Base-by-base conservation (phyloP, 2,113 vertebrate genomes). In the Phylloscopus trochilus region DNA sequence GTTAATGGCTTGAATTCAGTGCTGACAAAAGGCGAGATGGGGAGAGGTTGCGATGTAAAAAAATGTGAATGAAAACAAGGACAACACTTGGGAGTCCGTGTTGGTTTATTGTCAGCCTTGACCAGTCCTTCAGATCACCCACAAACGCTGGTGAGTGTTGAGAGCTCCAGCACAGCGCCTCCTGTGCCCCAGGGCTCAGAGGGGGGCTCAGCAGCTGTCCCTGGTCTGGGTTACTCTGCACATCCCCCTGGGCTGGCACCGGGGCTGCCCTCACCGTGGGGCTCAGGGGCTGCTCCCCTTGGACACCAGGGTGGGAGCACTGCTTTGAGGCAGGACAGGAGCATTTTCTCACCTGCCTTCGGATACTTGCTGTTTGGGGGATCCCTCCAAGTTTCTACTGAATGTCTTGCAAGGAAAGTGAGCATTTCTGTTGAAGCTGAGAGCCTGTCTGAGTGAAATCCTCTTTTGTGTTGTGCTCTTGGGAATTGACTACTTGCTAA, bases 231-330 rank as follows among this genome's bases (percentile, higher is more conserved):
- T 41, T 4, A 3, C 49, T 6, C 58, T 44, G 35, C 78, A 2
- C 20, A 9, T n/a, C 70, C 10, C 7, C 3, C 14, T 9, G 81
- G 20, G 16, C 9, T 26, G 66, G 15, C 53, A 59, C 15, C 27
- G 22, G 37, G 27, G 13, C 64, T 66, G 41, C 16, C 59, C 55
- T 41, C 68, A 13, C 9, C 26, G 70, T 4, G 19, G 20, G 19
- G 44, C 30, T n/a, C 75, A 11, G 4, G 21, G 49, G 31, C 44
- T 44, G 5, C 66, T 31, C 78, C 31, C 23, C 7, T 0, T 2
- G 35, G 21, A 33, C 10, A 55, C 12, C 9, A 15, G 24, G 0
- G 2, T 27, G 67, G 20, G 4, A 31, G 22, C 4, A 1, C n/a
- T 35, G 26, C 15, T 7, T 15, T 1, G 0, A 23, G 55, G 63